These are phyloP conservation scores for Tapirus terrestris DNA, from an alignment of 2,113 vertebrate genomes.

Conservation along the genomic window DNA sequence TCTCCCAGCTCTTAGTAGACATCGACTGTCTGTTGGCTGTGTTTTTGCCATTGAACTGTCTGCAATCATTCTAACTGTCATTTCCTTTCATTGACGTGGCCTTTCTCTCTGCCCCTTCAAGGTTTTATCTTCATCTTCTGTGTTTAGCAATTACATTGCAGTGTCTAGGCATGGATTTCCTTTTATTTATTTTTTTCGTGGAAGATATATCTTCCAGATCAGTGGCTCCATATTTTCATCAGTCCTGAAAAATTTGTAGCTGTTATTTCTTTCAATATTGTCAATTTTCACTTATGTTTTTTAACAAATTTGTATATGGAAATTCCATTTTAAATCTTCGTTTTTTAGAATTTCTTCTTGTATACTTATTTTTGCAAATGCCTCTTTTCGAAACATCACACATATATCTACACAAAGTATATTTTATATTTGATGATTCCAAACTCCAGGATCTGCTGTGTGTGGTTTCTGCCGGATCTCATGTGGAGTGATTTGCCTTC, in stretches of 20 bases:
- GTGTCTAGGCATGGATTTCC: neutral
- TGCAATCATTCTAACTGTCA: neutral
- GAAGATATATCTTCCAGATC: neutral
- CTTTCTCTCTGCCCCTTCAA: conserved; percentile 1
- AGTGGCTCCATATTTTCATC: neutral
- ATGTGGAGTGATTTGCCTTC: neutral
- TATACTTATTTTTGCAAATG: neutral
- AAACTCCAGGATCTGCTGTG: neutral
- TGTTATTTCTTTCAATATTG: neutral
- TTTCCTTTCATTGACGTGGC: neutral
- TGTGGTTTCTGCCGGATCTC: neutral
- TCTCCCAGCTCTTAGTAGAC: neutral
- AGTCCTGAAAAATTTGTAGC: neutral
- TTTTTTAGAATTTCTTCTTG: neutral
- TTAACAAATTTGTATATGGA: neutral
- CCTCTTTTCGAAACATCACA: neutral
- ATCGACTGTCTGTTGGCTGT: neutral
- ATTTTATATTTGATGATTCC: neutral
- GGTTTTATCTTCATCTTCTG: conserved; percentile 10
- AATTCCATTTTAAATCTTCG: neutral
- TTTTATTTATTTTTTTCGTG: neutral
- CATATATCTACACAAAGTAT: neutral
- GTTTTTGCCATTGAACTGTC: neutral
- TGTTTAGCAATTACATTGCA: neutral
- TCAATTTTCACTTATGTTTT: neutral